These are phyloP conservation scores for Euplexia lucipara DNA, from an alignment of 2,888 invertebrate genomes.

Conservation along the genomic window DNA sequence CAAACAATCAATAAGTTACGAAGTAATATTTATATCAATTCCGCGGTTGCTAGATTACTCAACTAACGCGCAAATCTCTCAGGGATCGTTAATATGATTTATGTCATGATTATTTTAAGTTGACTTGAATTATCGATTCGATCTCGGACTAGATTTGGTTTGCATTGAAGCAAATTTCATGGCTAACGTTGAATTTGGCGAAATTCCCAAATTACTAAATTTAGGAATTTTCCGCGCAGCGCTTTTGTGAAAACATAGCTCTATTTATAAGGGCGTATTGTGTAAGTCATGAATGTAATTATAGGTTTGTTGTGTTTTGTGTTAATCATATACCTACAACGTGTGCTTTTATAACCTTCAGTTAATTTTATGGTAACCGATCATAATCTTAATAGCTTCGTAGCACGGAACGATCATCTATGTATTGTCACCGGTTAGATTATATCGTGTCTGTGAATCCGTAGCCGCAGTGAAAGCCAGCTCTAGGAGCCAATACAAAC, in stretches of 20 bases:
- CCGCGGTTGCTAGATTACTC: conserved; percentile 39
- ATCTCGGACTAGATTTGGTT: conserved; percentile 33
- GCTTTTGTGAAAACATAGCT: conserved; percentile 47
- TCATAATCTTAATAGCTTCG: conserved; percentile 73
- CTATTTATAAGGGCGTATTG: conserved; percentile 69
- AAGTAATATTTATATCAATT: conserved; percentile 47
- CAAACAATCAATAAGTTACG: conserved; percentile 45
- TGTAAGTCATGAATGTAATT: conserved; percentile 72
- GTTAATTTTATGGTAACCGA: conserved; percentile 73
- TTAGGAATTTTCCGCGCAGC: conserved; percentile 40
- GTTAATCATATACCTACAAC: conserved; percentile 72
- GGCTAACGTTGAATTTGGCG: conserved; percentile 27
- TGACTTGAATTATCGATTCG: conserved; percentile 46
- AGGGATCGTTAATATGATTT: conserved; percentile 54
- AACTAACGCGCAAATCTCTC: conserved; percentile 43
- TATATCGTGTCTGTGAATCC: conserved; percentile 49
- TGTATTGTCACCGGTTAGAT: conserved; percentile 59
- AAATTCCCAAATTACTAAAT: conserved; percentile 46
- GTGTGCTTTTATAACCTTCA: conserved; percentile 68
- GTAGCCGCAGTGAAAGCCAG: conserved; percentile 34
- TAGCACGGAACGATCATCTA: conserved; percentile 63
- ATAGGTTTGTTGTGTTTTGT: conserved; percentile 71
- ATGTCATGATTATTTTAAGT: conserved; percentile 46
- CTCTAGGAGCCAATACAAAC: conserved; percentile 9
- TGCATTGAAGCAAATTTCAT: conserved; percentile 16